Base-by-base conservation (phyloP, 64 coral and sea anemone species). In the Acropora tenuis region DNA sequence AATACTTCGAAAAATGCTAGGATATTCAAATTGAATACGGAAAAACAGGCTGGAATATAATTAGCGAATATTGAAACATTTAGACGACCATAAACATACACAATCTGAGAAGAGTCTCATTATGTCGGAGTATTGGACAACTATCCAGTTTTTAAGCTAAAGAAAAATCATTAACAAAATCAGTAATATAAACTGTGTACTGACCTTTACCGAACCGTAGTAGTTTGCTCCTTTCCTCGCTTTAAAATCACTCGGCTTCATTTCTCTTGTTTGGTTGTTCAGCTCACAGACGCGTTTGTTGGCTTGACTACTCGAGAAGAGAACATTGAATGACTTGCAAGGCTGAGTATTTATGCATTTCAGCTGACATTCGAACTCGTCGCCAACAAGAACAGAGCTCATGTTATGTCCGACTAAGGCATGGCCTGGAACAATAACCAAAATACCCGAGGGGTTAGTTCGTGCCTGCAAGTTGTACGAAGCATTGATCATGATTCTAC, bases 301-400 rank as follows among this genome's bases (percentile, higher is more conserved):
- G 0, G 44, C 46, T 47, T 48, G 15, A 48, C 45, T 18, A 48
- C 4, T 45, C 6, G 17, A 45, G 45, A 12, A 57, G 13, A 4
- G 52, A 63, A 82, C 19, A 44, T 82, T 82, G 12, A 60, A 82
- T 17, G 79, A 82, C 57, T 44, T 42, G 57, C 79, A 82, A 6
- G 5, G 42, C 9, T 65, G 43, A 11, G 43, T 77, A 17, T 0
- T 4, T 2, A 48, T 16, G 45, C 75, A 77, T 48, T 49, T 77
- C 13, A 47, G 10, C 44, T 77, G 75, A 6, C 75, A 77, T 49
- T 77, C 45, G 5, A 77, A 77, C 45, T 77, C 13, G 53, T 65
- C 15, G 16, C 1, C 41, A 63, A 82, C 79, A 63, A 16, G 0
- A 16, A 10, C 10, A 18, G 52, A 61, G 2, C 40, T 40, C 55